Conservation (phyloP, 2,113 vertebrate genomes). For the Etheostoma spectabile region DNA sequence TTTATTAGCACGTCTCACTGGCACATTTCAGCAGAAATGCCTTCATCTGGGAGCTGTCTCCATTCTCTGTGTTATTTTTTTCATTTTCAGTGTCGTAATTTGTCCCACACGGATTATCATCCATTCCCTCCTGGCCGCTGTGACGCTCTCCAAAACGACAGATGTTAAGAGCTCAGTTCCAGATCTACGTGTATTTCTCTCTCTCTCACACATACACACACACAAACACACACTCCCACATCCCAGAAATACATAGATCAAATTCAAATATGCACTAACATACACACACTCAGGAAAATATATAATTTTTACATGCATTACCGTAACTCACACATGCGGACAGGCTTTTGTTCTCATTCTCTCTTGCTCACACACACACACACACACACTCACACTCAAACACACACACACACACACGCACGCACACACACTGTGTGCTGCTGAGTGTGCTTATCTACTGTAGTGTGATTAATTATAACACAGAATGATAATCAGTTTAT, state of each 20-base stretch:
- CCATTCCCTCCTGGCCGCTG: slow-evolving; percentile 47
- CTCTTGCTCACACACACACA: not conserved
- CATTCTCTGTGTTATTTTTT: not conserved
- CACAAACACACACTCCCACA: not conserved
- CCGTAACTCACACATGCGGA: not conserved
- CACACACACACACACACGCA: slow-evolving; percentile 1
- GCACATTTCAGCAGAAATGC: slow-evolving; percentile 29
- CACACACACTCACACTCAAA: not conserved
- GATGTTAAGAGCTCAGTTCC: slow-evolving; percentile 48
- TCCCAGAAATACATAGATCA: not conserved
- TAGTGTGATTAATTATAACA: slow-evolving; percentile 48
- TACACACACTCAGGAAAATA: not conserved
- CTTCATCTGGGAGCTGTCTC: slow-evolving; percentile 5
- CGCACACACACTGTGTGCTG: not conserved
- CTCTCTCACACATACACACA: not conserved
- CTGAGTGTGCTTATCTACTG: slow-evolving; percentile 17
- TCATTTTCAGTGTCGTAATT: slow-evolving; percentile 51
- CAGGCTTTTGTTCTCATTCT: not conserved
- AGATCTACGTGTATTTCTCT: not conserved
- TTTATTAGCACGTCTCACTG: slow-evolving; percentile 43
- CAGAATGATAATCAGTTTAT: no score
- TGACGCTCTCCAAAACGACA: slow-evolving; percentile 56
- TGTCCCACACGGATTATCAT: slow-evolving; percentile 58
- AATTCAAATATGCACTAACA: not conserved
- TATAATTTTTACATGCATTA: slow-evolving; percentile 9